Evolutionary conservation across 2,113 vertebrate genomes (phyloP).

Genomic region (Erythrocercus mccallii): DNA sequence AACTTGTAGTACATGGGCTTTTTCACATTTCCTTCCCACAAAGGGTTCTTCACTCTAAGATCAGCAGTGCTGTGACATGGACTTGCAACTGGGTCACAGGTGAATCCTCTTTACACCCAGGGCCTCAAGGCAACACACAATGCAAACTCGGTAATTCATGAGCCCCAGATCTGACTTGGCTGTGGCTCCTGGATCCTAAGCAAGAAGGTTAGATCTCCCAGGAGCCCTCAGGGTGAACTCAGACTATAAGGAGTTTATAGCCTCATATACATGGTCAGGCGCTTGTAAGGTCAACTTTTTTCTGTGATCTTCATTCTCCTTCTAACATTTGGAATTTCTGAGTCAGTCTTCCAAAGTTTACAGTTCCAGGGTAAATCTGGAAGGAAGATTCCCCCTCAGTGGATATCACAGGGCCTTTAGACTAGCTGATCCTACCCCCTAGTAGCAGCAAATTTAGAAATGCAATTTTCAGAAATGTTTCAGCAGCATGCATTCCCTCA

Average conservation of each 20-base stretch:
- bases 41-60: not conserved
- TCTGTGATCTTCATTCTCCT: not conserved
- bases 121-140: not conserved
- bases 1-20: not conserved
- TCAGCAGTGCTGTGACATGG: not conserved
- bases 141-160: not conserved
- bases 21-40: not conserved
- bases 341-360: not conserved
- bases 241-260: not conserved
- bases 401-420: not conserved
- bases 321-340: not conserved
- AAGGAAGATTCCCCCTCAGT: not conserved
- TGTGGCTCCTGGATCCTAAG: not conserved
- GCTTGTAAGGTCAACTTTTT: not conserved
- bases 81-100: not conserved
- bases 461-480: not conserved
- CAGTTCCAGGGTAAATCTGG: not conserved
- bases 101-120: not conserved
- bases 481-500: not conserved
- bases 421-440: not conserved
- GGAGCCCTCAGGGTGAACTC: not conserved
- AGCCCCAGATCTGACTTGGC: not conserved
- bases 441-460: not conserved
- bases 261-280: not conserved
- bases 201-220: not conserved